Percentiles rank a stretch among this genome's conserved stretches.
phyloP scores from a whole-genome alignment of 2,888 invertebrate species.

The Megastigmus dorsalis region DNA sequence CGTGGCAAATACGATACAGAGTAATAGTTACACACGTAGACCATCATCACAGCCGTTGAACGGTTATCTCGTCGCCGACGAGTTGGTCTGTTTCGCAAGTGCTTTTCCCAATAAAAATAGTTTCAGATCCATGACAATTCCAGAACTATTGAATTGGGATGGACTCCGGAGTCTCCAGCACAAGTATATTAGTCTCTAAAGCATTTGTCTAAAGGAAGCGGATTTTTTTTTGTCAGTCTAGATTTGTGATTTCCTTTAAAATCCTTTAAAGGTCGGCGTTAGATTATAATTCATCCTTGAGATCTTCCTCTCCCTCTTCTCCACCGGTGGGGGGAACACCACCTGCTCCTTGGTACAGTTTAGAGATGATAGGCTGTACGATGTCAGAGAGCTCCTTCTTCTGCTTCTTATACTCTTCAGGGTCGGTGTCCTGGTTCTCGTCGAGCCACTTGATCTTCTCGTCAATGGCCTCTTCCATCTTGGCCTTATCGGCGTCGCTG shows the following conservation, averaged over 20 bases:
- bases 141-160: not conserved
- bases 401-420: constrained; percentile 94
- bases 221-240: constrained; percentile 66
- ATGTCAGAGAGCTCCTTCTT: constrained; percentile 96
- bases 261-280: constrained; percentile 81
- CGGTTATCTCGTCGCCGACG: constrained; percentile 45
- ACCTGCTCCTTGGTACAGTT: constrained; percentile 93
- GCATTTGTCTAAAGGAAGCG: constrained; percentile 63
- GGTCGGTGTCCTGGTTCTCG: constrained; percentile 93
- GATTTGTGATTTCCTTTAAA: constrained; percentile 55
- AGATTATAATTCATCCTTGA: constrained; percentile 89
- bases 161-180: not conserved
- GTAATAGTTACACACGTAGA: constrained; percentile 55
- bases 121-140: not conserved
- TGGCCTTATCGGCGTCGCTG: constrained; percentile 92
- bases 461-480: constrained; percentile 96
- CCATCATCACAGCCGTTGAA: constrained; percentile 57
- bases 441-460: constrained; percentile 99
- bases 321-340: constrained; percentile 84
- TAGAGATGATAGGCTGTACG: constrained; percentile 97
- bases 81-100: constrained; percentile 34
- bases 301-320: constrained; percentile 84
- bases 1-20: constrained; percentile 59
- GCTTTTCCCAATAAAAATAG: constrained; percentile 8
- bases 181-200: constrained; percentile 58